Percentiles rank a stretch among this genome's conserved stretches.
Conservation (phyloP, 2,113 vertebrate species). For the Nanger granti region DNA sequence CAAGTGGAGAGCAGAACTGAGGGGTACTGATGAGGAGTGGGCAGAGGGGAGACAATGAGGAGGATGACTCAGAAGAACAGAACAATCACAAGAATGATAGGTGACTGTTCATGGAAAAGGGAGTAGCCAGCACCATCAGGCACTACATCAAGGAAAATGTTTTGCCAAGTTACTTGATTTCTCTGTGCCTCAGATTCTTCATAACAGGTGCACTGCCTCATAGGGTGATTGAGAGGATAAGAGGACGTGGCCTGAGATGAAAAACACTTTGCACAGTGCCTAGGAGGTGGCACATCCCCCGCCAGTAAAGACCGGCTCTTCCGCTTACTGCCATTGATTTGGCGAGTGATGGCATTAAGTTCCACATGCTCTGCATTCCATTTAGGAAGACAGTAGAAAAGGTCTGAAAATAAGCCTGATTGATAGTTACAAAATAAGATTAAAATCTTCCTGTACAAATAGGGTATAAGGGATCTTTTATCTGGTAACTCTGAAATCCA, state of each 20-base stretch:
- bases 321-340: rapidly evolving
- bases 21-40: neutral
- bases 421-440: neutral
- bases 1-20: neutral
- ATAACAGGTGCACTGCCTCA: neutral
- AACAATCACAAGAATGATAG: no score
- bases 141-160: neutral
- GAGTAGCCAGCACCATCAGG: neutral
- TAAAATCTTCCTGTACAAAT: neutral
- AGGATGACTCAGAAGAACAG: neutral
- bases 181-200: neutral
- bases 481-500: neutral
- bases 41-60: neutral
- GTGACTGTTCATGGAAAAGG: neutral
- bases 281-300: neutral
- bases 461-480: neutral
- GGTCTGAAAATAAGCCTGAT: neutral
- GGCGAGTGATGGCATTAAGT: no score
- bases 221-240: neutral
- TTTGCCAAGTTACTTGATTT: neutral
- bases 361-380: neutral
- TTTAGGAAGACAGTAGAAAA: neutral
- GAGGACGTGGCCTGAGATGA: rapidly evolving
- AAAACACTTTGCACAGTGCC: neutral
- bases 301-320: neutral